Conservation (phyloP, 2,797 vertebrate genomes). For the Hypotaenidia okinawae region DNA sequence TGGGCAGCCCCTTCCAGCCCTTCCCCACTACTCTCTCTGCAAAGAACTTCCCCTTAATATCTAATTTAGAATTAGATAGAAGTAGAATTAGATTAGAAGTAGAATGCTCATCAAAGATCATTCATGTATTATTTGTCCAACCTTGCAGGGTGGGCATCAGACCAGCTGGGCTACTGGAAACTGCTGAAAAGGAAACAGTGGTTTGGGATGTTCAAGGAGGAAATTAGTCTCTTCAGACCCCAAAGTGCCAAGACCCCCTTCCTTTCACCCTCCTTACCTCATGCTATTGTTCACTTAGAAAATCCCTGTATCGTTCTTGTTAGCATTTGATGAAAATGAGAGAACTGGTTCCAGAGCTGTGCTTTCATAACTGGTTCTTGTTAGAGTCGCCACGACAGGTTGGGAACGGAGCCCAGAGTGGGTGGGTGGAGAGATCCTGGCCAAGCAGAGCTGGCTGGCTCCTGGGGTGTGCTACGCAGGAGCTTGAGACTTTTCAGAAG, state of each 20-base stretch:
- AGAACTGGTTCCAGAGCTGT: background rate
- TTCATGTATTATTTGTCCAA: background rate
- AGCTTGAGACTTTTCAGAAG: background rate
- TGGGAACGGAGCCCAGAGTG: background rate
- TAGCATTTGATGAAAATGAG: background rate
- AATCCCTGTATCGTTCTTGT: background rate
- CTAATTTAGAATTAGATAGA: too few species aligned
- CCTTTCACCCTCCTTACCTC: background rate
- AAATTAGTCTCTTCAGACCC: background rate
- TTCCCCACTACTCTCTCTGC: too few species aligned
- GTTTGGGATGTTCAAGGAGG: background rate
- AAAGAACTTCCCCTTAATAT: too few species aligned
- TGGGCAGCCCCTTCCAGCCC: too few species aligned
- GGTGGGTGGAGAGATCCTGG: background rate
- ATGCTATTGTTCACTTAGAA: background rate
- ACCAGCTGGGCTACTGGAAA: background rate
- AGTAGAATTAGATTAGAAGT: too few species aligned
- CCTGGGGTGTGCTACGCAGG: background rate
- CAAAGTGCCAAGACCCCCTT: background rate
- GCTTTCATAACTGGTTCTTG: constrained; percentile 18
- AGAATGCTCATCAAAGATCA: background rate
- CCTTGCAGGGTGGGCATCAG: background rate
- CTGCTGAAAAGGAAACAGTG: background rate
- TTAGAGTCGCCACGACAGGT: background rate
- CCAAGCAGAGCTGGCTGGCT: background rate